A percentile compares a stretch with the other conserved stretches of the same genome.
Evolutionary conservation across 2,113 vertebrate genomes (phyloP).

Genomic region (Sinocyclocheilus grahami): DNA sequence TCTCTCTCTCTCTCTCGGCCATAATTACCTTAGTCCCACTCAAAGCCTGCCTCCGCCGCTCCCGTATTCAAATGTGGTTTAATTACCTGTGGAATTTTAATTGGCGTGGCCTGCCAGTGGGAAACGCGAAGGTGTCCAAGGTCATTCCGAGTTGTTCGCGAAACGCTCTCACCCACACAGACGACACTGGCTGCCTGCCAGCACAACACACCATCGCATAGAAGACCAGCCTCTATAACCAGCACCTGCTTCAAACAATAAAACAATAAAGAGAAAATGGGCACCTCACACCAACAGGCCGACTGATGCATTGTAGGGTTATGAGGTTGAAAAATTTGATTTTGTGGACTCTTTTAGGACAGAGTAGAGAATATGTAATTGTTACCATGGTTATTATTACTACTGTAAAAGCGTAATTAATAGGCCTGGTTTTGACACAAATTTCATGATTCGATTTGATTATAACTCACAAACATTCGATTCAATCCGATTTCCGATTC

Average conservation of each 20-base stretch:
- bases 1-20: conserved; percentile 47
- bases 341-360: conserved; percentile 4
- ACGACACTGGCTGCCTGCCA: conserved; percentile 53
- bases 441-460: no score
- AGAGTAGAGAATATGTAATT: neutral
- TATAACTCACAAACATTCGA: no score
- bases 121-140: conserved; percentile 73
- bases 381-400: neutral
- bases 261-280: conserved; percentile 23
- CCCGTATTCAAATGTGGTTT: conserved; percentile 75
- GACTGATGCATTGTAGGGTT: conserved; percentile 1
- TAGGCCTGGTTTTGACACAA: no score
- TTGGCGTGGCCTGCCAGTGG: conserved; percentile 69
- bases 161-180: conserved; percentile 46
- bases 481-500: no score
- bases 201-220: conserved; percentile 38
- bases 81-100: conserved; percentile 80
- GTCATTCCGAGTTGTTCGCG: conserved; percentile 61
- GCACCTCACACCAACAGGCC: neutral
- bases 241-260: conserved; percentile 26
- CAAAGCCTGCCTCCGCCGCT: conserved; percentile 68
- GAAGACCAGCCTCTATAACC: conserved; percentile 23
- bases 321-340: neutral
- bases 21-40: conserved; percentile 75
- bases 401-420: neutral